Evolutionary conservation across 2,797 vertebrate genomes (phyloP).

Genomic region (Aldrovandia affinis): DNA sequence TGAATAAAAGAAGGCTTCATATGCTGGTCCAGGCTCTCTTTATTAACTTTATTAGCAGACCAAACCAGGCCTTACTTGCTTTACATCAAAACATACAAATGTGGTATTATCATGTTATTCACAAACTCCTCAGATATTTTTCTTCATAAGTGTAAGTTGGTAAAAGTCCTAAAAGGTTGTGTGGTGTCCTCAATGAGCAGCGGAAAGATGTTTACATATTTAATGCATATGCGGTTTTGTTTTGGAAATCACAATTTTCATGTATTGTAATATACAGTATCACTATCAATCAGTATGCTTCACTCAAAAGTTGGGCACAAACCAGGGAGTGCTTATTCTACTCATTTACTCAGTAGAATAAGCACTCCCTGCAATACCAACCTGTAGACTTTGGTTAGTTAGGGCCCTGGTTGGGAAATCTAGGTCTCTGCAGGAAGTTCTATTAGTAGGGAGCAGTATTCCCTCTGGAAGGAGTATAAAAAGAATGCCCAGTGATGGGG

Average conservation of each 20-base stretch:
- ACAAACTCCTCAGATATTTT: not conserved
- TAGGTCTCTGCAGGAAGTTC: not conserved
- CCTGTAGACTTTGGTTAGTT: not conserved
- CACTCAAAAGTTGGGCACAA: not conserved
- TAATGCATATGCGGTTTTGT: too few species aligned
- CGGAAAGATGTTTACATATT: too few species aligned
- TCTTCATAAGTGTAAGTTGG: too few species aligned
- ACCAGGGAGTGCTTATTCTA: not conserved
- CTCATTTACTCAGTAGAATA: not conserved
- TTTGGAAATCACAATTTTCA: not conserved
- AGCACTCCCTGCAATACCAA: too few species aligned
- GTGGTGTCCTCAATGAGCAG: not conserved
- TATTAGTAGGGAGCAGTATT: not conserved
- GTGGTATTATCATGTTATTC: not conserved
- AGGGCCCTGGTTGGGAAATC: not conserved
- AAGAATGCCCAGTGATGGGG: not conserved
- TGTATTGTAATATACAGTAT: not conserved
- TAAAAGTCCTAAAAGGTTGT: not conserved
- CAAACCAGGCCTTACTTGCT: not conserved
- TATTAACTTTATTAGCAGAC: too few species aligned
- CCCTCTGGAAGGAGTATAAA: not conserved
- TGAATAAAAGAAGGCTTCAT: slow-evolving; percentile 62
- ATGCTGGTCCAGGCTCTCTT: slow-evolving; percentile 41
- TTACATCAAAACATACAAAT: not conserved
- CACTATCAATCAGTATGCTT: not conserved